Percentiles rank a stretch among this genome's conserved stretches.
phyloP scores from a whole-genome alignment of 2,797 vertebrate species.

The Alauda arvensis region DNA sequence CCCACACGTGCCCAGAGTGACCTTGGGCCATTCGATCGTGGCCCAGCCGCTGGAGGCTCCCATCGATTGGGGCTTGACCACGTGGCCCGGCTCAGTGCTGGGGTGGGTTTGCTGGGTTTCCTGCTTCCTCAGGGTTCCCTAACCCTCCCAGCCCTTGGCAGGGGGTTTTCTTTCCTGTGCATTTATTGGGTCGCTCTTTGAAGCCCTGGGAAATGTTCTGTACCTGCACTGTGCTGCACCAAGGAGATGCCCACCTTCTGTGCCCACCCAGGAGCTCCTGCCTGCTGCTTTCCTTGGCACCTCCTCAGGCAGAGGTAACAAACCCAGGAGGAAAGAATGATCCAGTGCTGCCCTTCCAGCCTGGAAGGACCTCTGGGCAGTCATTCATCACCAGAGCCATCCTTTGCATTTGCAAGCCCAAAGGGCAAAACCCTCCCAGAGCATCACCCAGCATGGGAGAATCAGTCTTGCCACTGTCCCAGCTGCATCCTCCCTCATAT shows the following conservation, averaged over 20 bases:
- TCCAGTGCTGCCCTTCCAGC: neutral
- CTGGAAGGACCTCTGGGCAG: neutral
- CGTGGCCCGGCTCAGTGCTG: neutral
- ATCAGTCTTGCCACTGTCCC: neutral
- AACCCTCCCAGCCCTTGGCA: fast-evolving
- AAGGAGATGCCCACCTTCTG: fast-evolving
- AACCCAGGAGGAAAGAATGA: fast-evolving
- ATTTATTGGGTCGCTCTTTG: neutral
- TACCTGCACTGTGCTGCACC: fast-evolving
- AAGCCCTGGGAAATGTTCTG: neutral
- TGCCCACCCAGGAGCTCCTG: neutral
- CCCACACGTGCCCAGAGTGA: fast-evolving
- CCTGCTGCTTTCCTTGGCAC: neutral
- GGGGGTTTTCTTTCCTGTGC: neutral
- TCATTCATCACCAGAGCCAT: neutral
- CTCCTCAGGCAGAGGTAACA: neutral
- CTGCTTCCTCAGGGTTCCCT: neutral
- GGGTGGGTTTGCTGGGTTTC: neutral
- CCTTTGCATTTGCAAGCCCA: neutral
- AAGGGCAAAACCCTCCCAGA: neutral
- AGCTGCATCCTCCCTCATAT: fast-evolving
- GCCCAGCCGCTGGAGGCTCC: fast-evolving
- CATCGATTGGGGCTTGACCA: neutral
- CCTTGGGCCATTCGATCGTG: fast-evolving
- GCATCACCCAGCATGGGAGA: fast-evolving